phyloP scores from a whole-genome alignment of 2,888 invertebrate genomes.

The Meiosimyza decipiens region DNA sequence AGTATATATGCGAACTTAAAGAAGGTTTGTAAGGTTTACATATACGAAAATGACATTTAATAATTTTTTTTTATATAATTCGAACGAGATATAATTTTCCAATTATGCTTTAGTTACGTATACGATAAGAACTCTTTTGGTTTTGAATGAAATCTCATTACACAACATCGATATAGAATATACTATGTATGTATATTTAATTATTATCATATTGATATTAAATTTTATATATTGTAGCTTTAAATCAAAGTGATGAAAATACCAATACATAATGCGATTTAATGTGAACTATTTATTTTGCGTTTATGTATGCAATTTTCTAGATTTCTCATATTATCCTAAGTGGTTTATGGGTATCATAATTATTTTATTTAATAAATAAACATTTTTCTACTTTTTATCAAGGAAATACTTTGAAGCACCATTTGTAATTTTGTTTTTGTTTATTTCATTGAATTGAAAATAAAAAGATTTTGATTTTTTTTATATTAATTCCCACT shows the following conservation, averaged over 20 bases:
- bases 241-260: too few relatives aligned
- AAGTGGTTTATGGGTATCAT: too few relatives aligned
- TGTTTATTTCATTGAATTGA: constrained; percentile 43
- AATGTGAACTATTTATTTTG: too few relatives aligned
- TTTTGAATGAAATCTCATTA: constrained; percentile 54
- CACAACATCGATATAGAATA: constrained; percentile 59
- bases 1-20: too few relatives aligned
- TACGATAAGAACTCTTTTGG: constrained; percentile 9
- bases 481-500: not conserved
- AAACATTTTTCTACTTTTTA: constrained; percentile 13
- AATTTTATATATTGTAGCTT: not conserved
- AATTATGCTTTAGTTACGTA: constrained; percentile 29
- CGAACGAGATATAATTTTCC: constrained; percentile 30
- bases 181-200: constrained; percentile 8
- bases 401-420: constrained; percentile 34
- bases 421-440: constrained; percentile 27
- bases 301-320: too few relatives aligned
- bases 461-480: not conserved
- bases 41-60: constrained; percentile 16
- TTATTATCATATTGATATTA: constrained; percentile 8
- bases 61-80: constrained; percentile 25
- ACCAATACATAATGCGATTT: too few relatives aligned
- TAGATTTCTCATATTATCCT: too few relatives aligned
- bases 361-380: constrained; percentile 15
- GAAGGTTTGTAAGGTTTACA: too few relatives aligned